These are phyloP conservation scores for Trichogramma evanescens DNA, from an alignment of 2,888 invertebrate genomes.

Conservation along the genomic window DNA sequence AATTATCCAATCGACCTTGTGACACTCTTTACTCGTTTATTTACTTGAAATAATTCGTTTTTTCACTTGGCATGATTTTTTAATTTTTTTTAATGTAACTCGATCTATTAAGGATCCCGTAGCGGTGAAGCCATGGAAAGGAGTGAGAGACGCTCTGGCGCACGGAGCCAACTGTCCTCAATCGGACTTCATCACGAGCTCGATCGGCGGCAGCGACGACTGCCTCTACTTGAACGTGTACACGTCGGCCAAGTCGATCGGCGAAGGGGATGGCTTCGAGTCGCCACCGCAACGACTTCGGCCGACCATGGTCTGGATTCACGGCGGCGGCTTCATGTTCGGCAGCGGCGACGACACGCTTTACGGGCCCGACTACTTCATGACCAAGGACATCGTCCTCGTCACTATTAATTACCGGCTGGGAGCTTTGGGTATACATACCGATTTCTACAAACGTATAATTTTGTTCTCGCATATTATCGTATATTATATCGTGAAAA, in stretches of 20 bases:
- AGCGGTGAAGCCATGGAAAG: conserved; percentile 33
- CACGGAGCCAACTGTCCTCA: conserved; percentile 25
- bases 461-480: background rate
- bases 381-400: conserved; percentile 32
- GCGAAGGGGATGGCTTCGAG: background rate
- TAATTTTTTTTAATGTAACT: no score
- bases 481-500: background rate
- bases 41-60: background rate
- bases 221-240: conserved; percentile 40
- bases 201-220: conserved; percentile 32
- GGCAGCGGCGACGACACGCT: conserved; percentile 29
- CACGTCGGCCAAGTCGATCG: conserved; percentile 9
- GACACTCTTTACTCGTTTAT: background rate
- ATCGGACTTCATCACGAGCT: conserved; percentile 10
- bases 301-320: conserved; percentile 37
- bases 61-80: no score
- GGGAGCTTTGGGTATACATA: conserved; percentile 29
- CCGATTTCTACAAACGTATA: background rate
- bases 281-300: background rate
- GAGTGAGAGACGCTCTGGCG: conserved; percentile 28
- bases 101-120: conserved; percentile 29
- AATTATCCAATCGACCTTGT: no score
- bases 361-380: conserved; percentile 34
- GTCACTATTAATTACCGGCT: conserved; percentile 39
- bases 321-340: conserved; percentile 31